phyloP scores from a whole-genome alignment of 2,797 vertebrate species.

The Adelosebastes latens region DNA sequence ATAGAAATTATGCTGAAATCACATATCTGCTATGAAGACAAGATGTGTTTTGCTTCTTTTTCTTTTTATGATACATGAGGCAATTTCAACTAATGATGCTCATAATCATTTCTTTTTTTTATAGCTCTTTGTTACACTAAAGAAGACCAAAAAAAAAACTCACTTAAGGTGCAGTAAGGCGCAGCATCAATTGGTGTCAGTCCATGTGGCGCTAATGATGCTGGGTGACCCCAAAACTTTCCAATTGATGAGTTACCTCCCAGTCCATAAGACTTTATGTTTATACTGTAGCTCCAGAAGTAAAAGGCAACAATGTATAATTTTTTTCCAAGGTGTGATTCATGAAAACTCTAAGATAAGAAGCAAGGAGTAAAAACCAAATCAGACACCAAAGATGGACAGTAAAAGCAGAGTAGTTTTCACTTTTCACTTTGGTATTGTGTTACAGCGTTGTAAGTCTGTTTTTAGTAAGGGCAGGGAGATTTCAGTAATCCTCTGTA shows the following conservation, averaged over 20 bases:
- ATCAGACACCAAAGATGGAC: not conserved
- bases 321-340: not conserved
- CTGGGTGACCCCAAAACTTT: constrained; percentile 1
- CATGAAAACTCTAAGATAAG: not conserved
- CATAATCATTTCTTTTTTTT: not conserved
- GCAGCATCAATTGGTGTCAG: not conserved
- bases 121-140: not conserved
- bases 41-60: not conserved
- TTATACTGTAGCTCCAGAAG: not conserved
- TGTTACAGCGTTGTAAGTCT: constrained; percentile 5
- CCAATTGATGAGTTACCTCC: not conserved
- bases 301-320: not conserved
- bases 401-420: constrained; percentile 8
- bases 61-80: constrained; percentile 3
- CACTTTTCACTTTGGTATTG: not conserved
- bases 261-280: not conserved
- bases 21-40: not conserved
- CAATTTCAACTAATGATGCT: not conserved
- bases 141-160: not conserved
- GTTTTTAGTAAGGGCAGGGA: constrained; percentile 13
- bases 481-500: constrained; percentile 34
- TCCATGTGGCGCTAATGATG: constrained; percentile 10
- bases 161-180: not conserved
- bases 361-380: not conserved
- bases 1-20: not conserved